Evolutionary conservation across 2,888 invertebrate genomes (phyloP).

Genomic region (Luperina testacea): DNA sequence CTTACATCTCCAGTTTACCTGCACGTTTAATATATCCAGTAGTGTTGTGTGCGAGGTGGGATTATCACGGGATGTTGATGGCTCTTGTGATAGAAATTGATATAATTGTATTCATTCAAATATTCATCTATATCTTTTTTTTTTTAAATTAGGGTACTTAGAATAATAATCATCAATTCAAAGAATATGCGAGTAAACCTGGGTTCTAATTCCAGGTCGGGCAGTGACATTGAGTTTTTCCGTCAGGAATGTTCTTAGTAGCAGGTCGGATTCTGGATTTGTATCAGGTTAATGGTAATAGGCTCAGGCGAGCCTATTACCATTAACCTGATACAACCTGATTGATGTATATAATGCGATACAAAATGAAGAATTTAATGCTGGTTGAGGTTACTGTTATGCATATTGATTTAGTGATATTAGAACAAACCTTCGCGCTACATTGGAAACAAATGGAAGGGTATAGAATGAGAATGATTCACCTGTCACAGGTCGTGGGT

Average conservation of each 20-base stretch:
- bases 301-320: too few relatives aligned
- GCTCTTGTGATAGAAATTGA: background rate
- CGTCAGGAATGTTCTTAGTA: too few relatives aligned
- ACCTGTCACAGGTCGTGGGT: too few relatives aligned
- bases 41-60: slow-evolving; percentile 39
- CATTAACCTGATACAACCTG: too few relatives aligned
- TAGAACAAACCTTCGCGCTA: too few relatives aligned
- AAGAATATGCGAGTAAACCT: background rate
- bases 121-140: background rate
- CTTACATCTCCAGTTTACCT: slow-evolving; percentile 60
- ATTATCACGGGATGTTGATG: background rate
- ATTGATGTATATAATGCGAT: background rate
- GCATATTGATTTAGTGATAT: background rate
- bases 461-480: background rate
- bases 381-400: background rate
- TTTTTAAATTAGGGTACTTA: background rate
- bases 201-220: too few relatives aligned
- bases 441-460: background rate
- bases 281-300: too few relatives aligned
- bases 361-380: background rate
- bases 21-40: slow-evolving; percentile 49
- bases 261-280: too few relatives aligned
- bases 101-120: background rate
- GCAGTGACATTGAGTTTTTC: too few relatives aligned
- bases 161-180: background rate